These are phyloP conservation scores for cat (Felis catus) DNA, from an alignment of 2,113 vertebrate genomes.

Conservation along the genomic window DNA sequence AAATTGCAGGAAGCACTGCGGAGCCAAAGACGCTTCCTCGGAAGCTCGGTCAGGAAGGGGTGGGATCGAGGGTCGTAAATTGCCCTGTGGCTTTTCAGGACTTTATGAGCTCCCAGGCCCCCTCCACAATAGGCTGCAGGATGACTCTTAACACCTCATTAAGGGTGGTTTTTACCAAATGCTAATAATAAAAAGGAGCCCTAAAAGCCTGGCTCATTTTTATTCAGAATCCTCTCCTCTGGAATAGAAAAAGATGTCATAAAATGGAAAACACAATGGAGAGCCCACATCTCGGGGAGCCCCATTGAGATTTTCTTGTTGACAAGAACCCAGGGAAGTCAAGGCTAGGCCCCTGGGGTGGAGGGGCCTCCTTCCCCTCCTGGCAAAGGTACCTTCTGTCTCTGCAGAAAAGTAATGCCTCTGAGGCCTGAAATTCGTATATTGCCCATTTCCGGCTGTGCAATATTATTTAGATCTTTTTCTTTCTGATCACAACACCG, in stretches of 20 bases:
- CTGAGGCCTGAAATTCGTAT: fast-evolving
- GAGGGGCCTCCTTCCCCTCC: too few species aligned
- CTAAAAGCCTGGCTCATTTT: conserved; percentile 85
- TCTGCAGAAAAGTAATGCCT: not conserved
- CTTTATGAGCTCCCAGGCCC: conserved; percentile 84
- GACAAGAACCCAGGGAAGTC: conserved; percentile 16
- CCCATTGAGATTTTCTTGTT: conserved; percentile 69
- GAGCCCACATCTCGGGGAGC: conserved; percentile 58
- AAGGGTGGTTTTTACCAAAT: conserved; percentile 86
- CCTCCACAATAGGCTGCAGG: conserved; percentile 80
- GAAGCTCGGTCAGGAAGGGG: conserved; percentile 83
- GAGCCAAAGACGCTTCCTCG: conserved; percentile 76
- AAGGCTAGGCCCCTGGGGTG: not conserved
- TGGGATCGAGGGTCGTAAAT: conserved; percentile 83
- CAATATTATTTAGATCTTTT: not conserved
- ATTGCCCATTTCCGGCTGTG: fast-evolving
- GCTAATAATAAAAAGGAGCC: conserved; percentile 85
- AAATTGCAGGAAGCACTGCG: conserved; percentile 78
- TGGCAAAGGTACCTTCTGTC: not conserved
- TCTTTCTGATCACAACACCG: not conserved
- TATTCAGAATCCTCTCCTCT: conserved; percentile 82
- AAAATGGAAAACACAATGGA: conserved; percentile 83
- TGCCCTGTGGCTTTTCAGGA: conserved; percentile 84
- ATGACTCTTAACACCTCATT: conserved; percentile 87
- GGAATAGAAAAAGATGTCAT: conserved; percentile 86